Conservation (phyloP, 1,140 invertebrate genomes). For the Xylocopa sonorina region DNA sequence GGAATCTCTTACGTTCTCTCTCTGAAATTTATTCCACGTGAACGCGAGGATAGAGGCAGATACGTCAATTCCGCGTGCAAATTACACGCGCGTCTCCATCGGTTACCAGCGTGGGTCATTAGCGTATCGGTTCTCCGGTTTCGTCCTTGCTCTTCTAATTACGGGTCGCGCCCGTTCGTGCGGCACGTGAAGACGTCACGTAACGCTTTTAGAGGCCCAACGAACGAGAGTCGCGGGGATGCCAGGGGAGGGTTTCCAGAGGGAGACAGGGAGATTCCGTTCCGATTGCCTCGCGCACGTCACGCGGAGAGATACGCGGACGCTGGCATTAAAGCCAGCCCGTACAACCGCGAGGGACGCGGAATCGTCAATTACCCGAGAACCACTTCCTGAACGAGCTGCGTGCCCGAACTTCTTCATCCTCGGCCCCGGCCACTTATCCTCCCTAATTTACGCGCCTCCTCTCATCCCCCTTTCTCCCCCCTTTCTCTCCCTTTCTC, state of each 20-base stretch:
- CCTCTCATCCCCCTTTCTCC: not conserved
- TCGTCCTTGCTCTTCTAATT: constrained; percentile 15
- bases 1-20: too few relatives aligned
- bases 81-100: constrained; percentile 13
- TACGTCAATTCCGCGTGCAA: not conserved
- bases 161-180: not conserved
- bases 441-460: not conserved
- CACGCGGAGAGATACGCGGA: not conserved
- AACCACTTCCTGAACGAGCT: constrained; percentile 17
- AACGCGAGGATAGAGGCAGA: not conserved
- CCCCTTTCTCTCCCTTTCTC: too few relatives aligned
- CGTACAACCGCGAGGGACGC: constrained; percentile 10
- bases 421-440: not conserved
- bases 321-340: constrained; percentile 11
- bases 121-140: constrained; percentile 1
- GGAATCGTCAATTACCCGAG: constrained; percentile 15
- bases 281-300: constrained; percentile 2
- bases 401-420: constrained; percentile 14
- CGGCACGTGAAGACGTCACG: constrained; percentile 14
- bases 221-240: not conserved
- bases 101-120: not conserved
- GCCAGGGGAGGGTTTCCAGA: not conserved
- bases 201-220: not conserved
- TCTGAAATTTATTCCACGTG: too few relatives aligned
- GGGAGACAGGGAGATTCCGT: not conserved